These are phyloP conservation scores for Parotia lawesii DNA, from an alignment of 2,113 vertebrate species.

Conservation along the genomic window DNA sequence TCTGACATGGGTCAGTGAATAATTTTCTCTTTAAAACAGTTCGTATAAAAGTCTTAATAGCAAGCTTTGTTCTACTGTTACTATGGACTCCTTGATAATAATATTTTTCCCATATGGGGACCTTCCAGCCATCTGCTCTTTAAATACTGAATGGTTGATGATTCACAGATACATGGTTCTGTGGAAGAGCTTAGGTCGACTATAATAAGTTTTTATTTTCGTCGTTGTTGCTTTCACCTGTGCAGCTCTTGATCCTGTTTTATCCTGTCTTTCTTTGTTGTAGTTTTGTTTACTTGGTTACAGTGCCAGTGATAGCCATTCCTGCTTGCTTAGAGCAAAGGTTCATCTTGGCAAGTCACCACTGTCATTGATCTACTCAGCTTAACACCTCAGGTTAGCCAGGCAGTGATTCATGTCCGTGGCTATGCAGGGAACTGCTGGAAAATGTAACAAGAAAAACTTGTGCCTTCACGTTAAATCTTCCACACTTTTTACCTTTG, in stretches of 20 bases:
- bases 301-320: background rate
- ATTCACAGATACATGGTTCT: constrained; percentile 35
- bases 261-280: constrained; percentile 56
- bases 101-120: constrained; percentile 17
- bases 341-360: constrained; percentile 8
- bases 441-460: background rate
- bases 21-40: background rate
- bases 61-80: constrained; percentile 11
- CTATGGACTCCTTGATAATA: background rate
- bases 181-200: background rate
- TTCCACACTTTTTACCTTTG: background rate
- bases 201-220: constrained; percentile 41
- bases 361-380: background rate
- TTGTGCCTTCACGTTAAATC: background rate
- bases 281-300: constrained; percentile 67
- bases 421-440: background rate
- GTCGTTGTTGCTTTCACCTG: constrained; percentile 49
- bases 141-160: constrained; percentile 36
- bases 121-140: constrained; percentile 41
- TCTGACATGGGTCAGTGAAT: background rate
- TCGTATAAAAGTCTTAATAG: background rate
- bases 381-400: constrained; percentile 13
- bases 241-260: constrained; percentile 41
- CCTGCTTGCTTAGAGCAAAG: constrained; percentile 33
- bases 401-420: background rate